These are phyloP conservation scores for Stegodyphus dumicola DNA, from an alignment of 1,140 invertebrate species.

Conservation along the genomic window DNA sequence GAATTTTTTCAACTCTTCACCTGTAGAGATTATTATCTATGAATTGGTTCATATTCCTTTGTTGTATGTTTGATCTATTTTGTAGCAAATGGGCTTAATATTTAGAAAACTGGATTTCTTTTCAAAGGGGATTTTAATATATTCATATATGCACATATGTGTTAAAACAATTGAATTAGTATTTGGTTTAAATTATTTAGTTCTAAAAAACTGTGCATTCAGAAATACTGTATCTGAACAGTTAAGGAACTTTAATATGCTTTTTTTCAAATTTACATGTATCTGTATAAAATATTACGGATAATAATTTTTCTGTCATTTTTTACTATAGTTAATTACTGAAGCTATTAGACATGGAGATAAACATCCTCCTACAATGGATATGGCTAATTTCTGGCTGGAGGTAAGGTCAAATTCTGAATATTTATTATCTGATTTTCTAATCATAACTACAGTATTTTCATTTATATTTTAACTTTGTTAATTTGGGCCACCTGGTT, in stretches of 20 bases:
- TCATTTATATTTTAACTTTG: too few species aligned
- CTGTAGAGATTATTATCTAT: too few species aligned
- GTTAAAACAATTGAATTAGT: not conserved
- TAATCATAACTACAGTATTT: too few species aligned
- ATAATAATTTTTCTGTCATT: constrained; percentile 24
- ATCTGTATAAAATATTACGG: not conserved
- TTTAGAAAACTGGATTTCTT: too few species aligned
- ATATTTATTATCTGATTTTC: too few species aligned
- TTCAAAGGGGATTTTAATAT: too few species aligned
- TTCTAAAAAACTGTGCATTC: not conserved
- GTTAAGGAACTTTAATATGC: not conserved
- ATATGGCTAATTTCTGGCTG: constrained; percentile 88
- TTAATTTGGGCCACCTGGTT: too few species aligned
- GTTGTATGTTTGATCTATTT: too few species aligned
- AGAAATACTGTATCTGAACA: not conserved
- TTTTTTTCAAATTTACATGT: not conserved
- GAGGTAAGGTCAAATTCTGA: constrained; percentile 65
- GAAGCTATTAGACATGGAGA: constrained; percentile 89
- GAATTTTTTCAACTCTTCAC: too few species aligned
- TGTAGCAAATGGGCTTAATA: too few species aligned
- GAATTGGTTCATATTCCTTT: too few species aligned
- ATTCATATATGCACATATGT: not conserved
- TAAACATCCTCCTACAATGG: constrained; percentile 85
- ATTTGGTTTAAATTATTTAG: not conserved
- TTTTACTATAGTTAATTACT: constrained; percentile 82